A percentile compares a stretch with the other conserved stretches of the same genome.
These are phyloP conservation scores for Litocranius walleri DNA, from an alignment of 2,113 vertebrate genomes.

Conservation along the genomic window DNA sequence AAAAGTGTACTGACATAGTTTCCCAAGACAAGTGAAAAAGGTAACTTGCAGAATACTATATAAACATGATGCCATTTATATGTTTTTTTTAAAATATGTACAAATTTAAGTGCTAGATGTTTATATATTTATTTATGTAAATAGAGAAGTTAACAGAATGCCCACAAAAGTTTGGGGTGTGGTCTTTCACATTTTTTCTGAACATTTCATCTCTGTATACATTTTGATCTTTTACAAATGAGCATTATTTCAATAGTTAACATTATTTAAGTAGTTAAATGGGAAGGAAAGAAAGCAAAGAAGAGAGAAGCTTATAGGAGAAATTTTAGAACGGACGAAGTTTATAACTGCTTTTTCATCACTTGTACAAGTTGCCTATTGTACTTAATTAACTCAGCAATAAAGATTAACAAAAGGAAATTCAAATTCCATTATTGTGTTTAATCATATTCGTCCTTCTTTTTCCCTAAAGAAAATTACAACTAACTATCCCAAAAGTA, in stretches of 20 bases:
- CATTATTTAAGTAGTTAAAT: conserved; percentile 16
- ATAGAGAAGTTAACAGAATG: neutral
- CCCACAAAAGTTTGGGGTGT: neutral
- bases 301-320: neutral
- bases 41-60: neutral
- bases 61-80: neutral
- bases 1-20: neutral
- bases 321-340: neutral
- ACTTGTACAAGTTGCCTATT: neutral
- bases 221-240: neutral
- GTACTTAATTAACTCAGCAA: neutral
- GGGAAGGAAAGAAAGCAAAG: neutral
- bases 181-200: neutral
- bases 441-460: neutral
- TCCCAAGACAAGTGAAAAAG: neutral
- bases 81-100: neutral
- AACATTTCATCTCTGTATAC: neutral
- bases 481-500: neutral
- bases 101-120: neutral
- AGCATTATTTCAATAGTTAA: neutral
- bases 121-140: neutral
- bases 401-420: neutral
- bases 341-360: neutral
- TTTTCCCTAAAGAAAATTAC: conserved; percentile 14
- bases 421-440: neutral